Conservation (phyloP, 64 coral and sea anemone species). For the Stichodactyla helianthus region DNA sequence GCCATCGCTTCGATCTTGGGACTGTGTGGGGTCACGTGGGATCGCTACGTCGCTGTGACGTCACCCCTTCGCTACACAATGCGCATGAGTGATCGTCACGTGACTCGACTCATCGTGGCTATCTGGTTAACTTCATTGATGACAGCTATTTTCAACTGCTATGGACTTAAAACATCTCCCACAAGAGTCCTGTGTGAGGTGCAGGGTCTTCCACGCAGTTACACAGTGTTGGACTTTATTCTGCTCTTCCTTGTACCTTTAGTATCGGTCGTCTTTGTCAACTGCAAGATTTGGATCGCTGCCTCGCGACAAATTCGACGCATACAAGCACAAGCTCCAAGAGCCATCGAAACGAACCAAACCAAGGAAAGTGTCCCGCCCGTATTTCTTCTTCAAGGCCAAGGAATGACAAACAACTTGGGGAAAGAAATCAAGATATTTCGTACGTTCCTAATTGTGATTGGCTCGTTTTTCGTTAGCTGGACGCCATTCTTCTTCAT, state of each 20-base stretch:
- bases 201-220: background rate
- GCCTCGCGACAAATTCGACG: background rate
- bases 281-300: background rate
- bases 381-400: background rate
- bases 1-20: background rate
- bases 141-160: background rate
- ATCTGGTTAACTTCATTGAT: constrained; percentile 6
- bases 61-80: background rate
- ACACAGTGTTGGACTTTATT: background rate
- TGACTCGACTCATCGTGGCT: background rate
- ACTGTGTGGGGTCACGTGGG: constrained; percentile 36
- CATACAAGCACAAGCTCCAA: background rate
- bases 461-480: background rate
- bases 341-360: background rate
- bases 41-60: constrained; percentile 25
- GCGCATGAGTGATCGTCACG: background rate
- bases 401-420: background rate
- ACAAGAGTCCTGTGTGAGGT: background rate
- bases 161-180: background rate
- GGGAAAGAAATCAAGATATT: background rate
- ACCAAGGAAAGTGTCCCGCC: background rate
- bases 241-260: background rate
- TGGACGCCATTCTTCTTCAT: constrained; percentile 13
- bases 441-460: constrained; percentile 9
- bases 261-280: background rate